Evolutionary conservation across 2,113 vertebrate genomes (phyloP).

Genomic region (Paramisgurnus dabryanus): DNA sequence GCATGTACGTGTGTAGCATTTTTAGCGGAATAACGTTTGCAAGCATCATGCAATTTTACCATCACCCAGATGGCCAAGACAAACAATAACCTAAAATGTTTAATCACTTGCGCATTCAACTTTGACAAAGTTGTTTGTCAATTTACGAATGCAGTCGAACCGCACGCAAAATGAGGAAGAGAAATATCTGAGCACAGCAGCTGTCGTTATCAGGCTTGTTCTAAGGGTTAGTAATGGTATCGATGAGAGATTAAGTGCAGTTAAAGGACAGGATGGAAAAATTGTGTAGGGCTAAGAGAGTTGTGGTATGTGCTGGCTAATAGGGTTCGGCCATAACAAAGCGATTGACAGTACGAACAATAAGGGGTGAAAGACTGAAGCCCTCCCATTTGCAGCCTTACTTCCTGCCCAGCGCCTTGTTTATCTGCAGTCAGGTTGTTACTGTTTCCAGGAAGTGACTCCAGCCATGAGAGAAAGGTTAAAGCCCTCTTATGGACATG

Average conservation of each 20-base stretch:
- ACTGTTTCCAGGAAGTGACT: slow-evolving; percentile 75
- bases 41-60: neutral
- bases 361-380: slow-evolving; percentile 64
- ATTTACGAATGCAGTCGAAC: no score
- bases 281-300: neutral
- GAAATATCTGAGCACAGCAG: slow-evolving; percentile 11
- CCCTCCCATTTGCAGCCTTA: slow-evolving; percentile 55
- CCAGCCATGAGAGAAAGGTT: slow-evolving; percentile 57
- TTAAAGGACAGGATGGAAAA: neutral
- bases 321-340: slow-evolving; percentile 60
- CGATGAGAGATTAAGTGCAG: slow-evolving; percentile 40
- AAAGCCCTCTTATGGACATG: slow-evolving; percentile 43
- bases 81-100: neutral
- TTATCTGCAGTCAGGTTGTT: slow-evolving; percentile 68
- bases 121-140: no score
- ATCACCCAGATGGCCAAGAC: neutral
- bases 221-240: slow-evolving; percentile 32
- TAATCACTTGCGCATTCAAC: no score
- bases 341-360: slow-evolving; percentile 65
- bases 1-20: neutral
- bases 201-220: slow-evolving; percentile 11
- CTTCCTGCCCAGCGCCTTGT: slow-evolving; percentile 64
- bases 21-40: neutral
- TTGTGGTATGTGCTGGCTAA: slow-evolving; percentile 52
- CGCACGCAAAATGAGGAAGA: no score